phyloP scores from a whole-genome alignment of 2,113 vertebrate genomes.

The Nesoenas mayeri region DNA sequence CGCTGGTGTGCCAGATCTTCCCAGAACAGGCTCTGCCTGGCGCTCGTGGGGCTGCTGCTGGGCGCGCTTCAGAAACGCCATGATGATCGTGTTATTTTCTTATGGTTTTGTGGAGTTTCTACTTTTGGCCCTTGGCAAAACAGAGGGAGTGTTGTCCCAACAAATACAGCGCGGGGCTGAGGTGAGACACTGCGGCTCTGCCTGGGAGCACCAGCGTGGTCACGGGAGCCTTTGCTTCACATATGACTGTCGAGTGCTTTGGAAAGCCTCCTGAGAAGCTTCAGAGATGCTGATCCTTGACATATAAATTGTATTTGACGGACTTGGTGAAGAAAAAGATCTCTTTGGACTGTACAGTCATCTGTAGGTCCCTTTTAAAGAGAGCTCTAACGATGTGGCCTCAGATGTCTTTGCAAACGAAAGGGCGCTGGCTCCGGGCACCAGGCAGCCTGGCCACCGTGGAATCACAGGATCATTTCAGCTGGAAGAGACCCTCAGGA shows the following conservation, averaged over 20 bases:
- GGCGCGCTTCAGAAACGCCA: constrained; percentile 26
- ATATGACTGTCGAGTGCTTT: constrained; percentile 44
- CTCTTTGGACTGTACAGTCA: neutral
- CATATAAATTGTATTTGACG: neutral
- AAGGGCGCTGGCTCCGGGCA: neutral
- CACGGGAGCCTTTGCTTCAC: neutral
- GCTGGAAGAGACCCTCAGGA: too few relatives aligned
- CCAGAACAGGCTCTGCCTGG: constrained; percentile 32
- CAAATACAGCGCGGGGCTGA: constrained; percentile 23
- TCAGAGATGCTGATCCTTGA: neutral
- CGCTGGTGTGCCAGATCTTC: constrained; percentile 4
- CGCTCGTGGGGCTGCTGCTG: neutral
- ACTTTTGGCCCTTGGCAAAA: constrained; percentile 45
- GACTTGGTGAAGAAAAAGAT: neutral
- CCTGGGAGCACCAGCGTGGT: neutral
- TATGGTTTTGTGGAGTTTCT: constrained; percentile 39
- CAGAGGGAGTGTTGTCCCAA: neutral
- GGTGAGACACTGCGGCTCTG: constrained; percentile 9
- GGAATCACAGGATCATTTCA: too few relatives aligned
- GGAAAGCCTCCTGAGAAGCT: neutral
- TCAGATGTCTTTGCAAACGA: neutral
- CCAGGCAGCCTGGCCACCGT: neutral
- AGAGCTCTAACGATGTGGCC: neutral
- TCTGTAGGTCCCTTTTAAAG: neutral
- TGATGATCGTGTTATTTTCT: constrained; percentile 43